These are phyloP conservation scores for Poecilia wingei DNA, from an alignment of 2,797 vertebrate genomes.

Conservation along the genomic window DNA sequence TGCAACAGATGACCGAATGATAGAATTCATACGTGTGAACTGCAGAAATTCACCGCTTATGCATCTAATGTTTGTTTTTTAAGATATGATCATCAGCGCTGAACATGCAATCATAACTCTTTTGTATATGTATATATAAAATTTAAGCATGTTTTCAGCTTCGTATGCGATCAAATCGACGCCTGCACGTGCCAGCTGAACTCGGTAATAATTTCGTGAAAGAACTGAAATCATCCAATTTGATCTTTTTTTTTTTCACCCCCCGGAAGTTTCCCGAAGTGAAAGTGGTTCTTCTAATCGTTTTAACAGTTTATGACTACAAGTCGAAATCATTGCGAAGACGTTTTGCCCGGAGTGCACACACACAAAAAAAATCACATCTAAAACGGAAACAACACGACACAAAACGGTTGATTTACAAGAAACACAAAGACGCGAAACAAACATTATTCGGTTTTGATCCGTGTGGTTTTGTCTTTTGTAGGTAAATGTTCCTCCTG, in stretches of 20 bases:
- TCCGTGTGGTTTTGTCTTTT: too few species aligned
- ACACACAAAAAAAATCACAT: not conserved
- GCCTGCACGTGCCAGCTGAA: not conserved
- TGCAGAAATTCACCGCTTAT: not conserved
- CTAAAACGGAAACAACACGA: not conserved
- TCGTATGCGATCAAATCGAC: not conserved
- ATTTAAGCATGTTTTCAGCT: not conserved
- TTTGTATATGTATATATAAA: too few species aligned
- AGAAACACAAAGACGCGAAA: not conserved
- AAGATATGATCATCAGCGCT: not conserved
- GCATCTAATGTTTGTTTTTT: not conserved
- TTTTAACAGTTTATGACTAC: too few species aligned
- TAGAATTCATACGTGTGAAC: not conserved
- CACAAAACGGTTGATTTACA: too few species aligned
- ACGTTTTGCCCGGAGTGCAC: not conserved
- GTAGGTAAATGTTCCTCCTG: too few species aligned
- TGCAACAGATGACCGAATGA: not conserved
- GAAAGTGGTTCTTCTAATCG: not conserved
- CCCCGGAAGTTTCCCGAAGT: not conserved
- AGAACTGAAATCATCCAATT: not conserved
- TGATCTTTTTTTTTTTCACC: not conserved
- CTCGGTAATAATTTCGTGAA: not conserved
- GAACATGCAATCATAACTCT: not conserved
- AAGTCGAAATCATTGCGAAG: not conserved
- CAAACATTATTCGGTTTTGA: too few species aligned